Conservation (phyloP, 2,797 vertebrate species). For the Chelmon rostratus region DNA sequence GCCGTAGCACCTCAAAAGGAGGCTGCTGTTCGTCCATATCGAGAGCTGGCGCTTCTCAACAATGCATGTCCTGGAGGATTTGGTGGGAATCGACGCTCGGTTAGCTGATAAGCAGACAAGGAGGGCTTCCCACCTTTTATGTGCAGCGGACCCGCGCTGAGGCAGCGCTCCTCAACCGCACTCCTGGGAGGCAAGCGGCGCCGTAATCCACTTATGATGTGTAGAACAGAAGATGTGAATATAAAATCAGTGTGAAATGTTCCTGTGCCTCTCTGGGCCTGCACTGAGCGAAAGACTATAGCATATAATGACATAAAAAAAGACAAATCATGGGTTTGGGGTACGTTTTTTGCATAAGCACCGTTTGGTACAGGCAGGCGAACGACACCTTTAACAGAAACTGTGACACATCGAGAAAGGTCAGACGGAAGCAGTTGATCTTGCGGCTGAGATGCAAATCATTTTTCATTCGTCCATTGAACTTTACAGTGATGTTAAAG, state of each 20-base stretch:
- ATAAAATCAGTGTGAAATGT: slow-evolving; percentile 6
- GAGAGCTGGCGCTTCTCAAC: neutral
- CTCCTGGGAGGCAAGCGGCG: neutral
- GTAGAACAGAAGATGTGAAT: slow-evolving; percentile 16
- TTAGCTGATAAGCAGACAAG: slow-evolving; percentile 21
- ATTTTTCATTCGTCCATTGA: neutral
- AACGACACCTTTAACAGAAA: neutral
- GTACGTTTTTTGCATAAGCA: neutral
- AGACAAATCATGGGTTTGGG: neutral
- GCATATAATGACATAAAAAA: neutral
- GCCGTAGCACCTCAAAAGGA: neutral
- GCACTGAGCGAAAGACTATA: neutral
- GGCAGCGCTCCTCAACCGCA: slow-evolving; percentile 11
- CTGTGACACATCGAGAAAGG: neutral
- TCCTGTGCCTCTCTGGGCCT: neutral
- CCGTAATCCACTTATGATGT: slow-evolving; percentile 27
- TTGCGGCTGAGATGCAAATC: neutral
- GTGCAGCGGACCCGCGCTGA: neutral
- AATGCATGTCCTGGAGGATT: slow-evolving; percentile 22
- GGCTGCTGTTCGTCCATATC: neutral
- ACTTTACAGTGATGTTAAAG: neutral
- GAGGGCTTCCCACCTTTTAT: slow-evolving; percentile 7
- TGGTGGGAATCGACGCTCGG: neutral
- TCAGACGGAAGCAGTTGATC: neutral
- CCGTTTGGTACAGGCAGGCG: neutral